Base-by-base conservation (phyloP, 2,113 vertebrate species). In the Pleuronectes platessa region DNA sequence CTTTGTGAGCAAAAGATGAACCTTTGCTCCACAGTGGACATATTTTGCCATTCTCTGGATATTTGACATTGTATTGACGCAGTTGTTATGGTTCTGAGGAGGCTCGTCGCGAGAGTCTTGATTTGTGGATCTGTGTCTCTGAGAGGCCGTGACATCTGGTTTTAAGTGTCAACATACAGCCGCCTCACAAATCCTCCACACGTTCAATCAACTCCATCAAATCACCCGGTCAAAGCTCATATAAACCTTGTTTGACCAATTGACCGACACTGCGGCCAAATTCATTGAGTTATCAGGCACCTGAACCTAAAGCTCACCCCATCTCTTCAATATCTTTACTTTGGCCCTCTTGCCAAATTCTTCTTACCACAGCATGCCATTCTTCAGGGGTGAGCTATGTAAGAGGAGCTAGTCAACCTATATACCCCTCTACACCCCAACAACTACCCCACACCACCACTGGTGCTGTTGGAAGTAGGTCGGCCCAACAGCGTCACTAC, bases 371-470 rank as follows among this genome's bases (percentile, higher is more conserved):
- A 69, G 65, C 18, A 23, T 9, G 68, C 51, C 88, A 91, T 93
- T 92, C 86, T 88, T 84, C 47, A 60, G 79, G 76, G 83, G 82
- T 83, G 80, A 90, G 79, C 61, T 10, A 55, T 92, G 93, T 91
- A 94, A 94, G 74, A 65, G 59, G 85, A 91, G 80, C 71, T 65
- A 71, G 0, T 68, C 7, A 37, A 0, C 45, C 55, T 21, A 47
- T 11, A 54, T 61, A 47, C 62, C 53, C 45, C 49, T 5, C 31
- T 31, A 7, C 31, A 31, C 31, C 31, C 31, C 6, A 1, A 31
- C 31, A 31, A 31, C 31, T 31, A 7, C 1, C 5, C 31, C 31
- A 31, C 31, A 31, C 31, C 31, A 35, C 17, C 11, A 17, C 60
- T 37, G 2, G n/a, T 54, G 65, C 82, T 73, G n/a, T 77, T 68